Conservation (phyloP, 2,113 vertebrate species). For the Anser brachyrhynchus region DNA sequence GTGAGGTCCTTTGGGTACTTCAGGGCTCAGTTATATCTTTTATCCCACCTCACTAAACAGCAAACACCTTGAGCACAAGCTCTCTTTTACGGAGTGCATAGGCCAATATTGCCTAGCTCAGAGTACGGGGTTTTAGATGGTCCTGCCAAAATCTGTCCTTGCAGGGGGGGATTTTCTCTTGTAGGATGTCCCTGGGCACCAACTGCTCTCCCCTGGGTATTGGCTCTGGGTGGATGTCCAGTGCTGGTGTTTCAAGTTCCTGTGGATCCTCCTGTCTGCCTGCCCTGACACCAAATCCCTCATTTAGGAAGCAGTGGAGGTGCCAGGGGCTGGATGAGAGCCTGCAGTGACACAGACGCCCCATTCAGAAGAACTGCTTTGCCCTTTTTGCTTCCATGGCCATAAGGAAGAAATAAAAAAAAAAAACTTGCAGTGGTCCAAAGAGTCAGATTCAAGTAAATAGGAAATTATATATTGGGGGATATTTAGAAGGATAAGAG, state of each 20-base stretch:
- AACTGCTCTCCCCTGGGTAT: neutral
- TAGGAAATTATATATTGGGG: neutral
- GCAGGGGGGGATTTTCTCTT: neutral
- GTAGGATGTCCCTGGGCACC: too few relatives aligned
- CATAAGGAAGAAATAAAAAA: neutral
- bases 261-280: rapidly evolving
- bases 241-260: neutral
- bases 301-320: neutral
- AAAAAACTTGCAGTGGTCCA: neutral
- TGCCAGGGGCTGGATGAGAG: neutral
- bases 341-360: rapidly evolving
- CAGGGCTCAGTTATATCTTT: neutral
- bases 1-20: neutral
- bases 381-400: neutral
- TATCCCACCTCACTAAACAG: neutral
- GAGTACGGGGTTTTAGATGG: neutral
- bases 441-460: neutral
- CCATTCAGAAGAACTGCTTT: neutral
- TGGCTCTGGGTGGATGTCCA: rapidly evolving
- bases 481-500: constrained; percentile 25
- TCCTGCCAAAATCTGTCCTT: neutral
- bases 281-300: too few relatives aligned
- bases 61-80: neutral
- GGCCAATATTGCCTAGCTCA: neutral
- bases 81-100: neutral